A percentile compares a stretch with the other conserved stretches of the same genome.
Evolutionary conservation across 2,113 vertebrate genomes (phyloP).

Genomic region (Heterochromis multidens): DNA sequence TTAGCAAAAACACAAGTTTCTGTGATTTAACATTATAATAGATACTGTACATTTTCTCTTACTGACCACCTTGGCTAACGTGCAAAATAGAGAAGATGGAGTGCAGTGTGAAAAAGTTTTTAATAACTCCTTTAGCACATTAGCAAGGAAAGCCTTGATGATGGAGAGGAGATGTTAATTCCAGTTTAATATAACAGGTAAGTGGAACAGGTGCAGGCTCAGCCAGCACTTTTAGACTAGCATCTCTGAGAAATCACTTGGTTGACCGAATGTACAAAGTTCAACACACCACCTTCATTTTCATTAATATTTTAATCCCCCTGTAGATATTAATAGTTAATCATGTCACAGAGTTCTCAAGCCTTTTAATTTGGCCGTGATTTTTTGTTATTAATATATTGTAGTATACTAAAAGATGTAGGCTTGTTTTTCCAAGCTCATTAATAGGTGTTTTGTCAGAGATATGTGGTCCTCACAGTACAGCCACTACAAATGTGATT

Average conservation of each 20-base stretch:
- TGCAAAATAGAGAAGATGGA: background rate
- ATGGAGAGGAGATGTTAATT: background rate
- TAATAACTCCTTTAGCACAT: background rate
- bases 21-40: background rate
- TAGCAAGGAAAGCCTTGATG: background rate
- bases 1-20: background rate
- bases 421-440: no score
- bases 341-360: background rate
- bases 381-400: background rate
- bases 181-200: background rate
- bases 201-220: background rate
- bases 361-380: background rate
- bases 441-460: background rate
- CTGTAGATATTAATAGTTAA: background rate
- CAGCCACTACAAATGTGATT: background rate
- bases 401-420: background rate
- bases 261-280: background rate
- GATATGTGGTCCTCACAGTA: background rate
- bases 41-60: background rate
- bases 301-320: no score
- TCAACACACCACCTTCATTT: background rate
- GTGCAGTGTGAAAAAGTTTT: background rate
- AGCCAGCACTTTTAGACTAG: background rate
- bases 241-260: background rate
- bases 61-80: background rate